Evolutionary conservation across 2,113 vertebrate genomes (phyloP).

Genomic region (Abramis brama): DNA sequence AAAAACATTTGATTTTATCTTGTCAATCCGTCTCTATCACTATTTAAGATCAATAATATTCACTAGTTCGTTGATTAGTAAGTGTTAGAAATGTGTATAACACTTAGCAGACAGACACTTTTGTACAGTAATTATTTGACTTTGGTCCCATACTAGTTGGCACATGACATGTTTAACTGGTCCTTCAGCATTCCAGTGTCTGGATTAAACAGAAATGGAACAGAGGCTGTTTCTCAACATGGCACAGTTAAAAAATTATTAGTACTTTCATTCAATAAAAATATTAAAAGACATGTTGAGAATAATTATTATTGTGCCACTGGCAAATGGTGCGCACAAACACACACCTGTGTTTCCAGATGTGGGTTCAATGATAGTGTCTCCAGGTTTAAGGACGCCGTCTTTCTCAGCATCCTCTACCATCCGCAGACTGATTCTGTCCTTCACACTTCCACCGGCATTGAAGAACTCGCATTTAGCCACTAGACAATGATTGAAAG

Average conservation of each 20-base stretch:
- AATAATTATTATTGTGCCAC: not conserved
- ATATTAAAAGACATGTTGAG: not conserved
- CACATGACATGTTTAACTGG: not conserved
- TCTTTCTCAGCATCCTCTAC: slow-evolving; percentile 90
- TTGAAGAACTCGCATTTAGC: slow-evolving; percentile 97
- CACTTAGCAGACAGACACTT: not conserved
- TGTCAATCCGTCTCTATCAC: not conserved
- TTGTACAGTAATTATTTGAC: not conserved
- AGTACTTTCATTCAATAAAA: not conserved
- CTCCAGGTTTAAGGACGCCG: slow-evolving; percentile 87
- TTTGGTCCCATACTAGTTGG: not conserved
- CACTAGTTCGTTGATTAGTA: not conserved
- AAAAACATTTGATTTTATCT: no score
- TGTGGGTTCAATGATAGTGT: slow-evolving; percentile 72
- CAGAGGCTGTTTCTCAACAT: not conserved
- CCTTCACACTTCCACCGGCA: slow-evolving; percentile 94
- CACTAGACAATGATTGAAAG: slow-evolving; percentile 76
- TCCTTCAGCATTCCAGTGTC: not conserved
- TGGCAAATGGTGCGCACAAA: not conserved
- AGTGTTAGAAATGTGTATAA: not conserved
- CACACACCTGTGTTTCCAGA: slow-evolving; percentile 57
- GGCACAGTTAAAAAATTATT: not conserved
- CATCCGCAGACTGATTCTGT: slow-evolving; percentile 94
- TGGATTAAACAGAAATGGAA: not conserved
- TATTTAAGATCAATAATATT: not conserved